phyloP scores from a whole-genome alignment of 2,113 vertebrate genomes.

The Thinocorus orbignyianus region DNA sequence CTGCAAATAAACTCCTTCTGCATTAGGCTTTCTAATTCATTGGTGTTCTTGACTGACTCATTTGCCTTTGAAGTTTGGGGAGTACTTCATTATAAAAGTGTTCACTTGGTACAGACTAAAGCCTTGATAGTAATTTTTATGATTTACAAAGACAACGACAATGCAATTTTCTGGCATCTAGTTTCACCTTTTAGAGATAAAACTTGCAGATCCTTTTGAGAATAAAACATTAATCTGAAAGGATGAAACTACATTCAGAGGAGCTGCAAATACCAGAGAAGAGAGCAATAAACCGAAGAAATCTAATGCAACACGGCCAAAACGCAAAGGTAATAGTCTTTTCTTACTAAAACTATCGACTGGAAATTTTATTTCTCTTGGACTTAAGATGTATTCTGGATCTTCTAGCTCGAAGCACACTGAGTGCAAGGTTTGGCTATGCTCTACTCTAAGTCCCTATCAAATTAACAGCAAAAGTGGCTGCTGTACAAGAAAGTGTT shows the following conservation, averaged over 20 bases:
- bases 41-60: background rate
- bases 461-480: background rate
- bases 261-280: background rate
- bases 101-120: background rate
- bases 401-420: fast-evolving
- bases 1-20: constrained; percentile 1
- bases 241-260: background rate
- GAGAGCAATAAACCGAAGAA: background rate
- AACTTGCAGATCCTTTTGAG: background rate
- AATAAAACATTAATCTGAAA: background rate
- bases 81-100: background rate
- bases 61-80: background rate
- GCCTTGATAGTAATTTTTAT: background rate
- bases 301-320: background rate
- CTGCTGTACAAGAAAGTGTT: background rate
- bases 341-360: background rate
- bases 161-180: background rate
- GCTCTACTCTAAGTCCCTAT: background rate
- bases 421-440: background rate
- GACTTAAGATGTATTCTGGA: background rate
- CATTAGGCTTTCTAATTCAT: background rate
- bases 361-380: background rate
- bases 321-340: background rate
- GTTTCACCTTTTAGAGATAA: background rate
- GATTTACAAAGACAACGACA: background rate